Evolutionary conservation across 2,888 invertebrate species (phyloP), one percentile per base, ranked within the genome.

Genomic region (Sminthurinus aureus): DNA sequence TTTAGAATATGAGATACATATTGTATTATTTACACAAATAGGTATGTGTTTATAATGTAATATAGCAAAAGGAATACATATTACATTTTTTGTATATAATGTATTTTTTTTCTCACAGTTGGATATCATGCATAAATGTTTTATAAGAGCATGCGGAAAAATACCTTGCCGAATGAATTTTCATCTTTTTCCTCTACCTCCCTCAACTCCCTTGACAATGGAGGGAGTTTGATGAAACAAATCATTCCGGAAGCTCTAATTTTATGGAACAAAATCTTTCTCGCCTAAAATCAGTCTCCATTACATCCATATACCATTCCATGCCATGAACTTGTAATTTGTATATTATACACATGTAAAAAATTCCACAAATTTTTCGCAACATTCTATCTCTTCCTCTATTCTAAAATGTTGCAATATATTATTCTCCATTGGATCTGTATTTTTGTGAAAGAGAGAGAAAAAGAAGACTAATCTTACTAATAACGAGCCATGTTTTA

Each of bases 181-280:
- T 38, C 66, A 20, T 75, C n/a, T 38, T 75, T 76, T 81, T 79
- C 78, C 84, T 81, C 84, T 81, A 81, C 81, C 84, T 81, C 84
- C 78, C 81, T 81, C 81, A 81, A 81, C 81, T 38, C 38, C 38
- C 38, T 71, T 83, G 71, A 81, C 78, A 84, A 71, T 81, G 26
- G 78, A 81, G 83, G 77, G 84, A 77, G 77, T 84, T 69, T 84
- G 81, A 81, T 81, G 84, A 81, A 84, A 84, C 84, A 81, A 84
- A 84, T 81, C 84, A 81, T 79, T 84, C 84, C 84, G 84, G 84
- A 84, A 84, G 78, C 79, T 84, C 84, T 81, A 84, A 84, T 84
- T 84, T 84, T 84, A 84, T 79, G 84, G 81, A 84, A 84, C 84
- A 71, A 84, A 78, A 38, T 77, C 24, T 84, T 84, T 84, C 83